Evolutionary conservation across 2,797 vertebrate species (phyloP).

Genomic region (Mastacembelus armatus): DNA sequence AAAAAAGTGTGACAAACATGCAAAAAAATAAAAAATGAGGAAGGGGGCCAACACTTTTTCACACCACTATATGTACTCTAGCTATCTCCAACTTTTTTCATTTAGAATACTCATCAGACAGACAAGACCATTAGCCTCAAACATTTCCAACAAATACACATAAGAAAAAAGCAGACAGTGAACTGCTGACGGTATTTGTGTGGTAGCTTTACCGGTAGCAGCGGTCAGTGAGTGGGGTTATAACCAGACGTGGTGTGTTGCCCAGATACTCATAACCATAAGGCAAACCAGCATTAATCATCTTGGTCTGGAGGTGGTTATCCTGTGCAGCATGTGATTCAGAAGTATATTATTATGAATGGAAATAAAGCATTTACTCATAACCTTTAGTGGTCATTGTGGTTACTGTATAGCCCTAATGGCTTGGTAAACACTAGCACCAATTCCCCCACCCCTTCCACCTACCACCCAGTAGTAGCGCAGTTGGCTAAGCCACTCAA

Average conservation of each 20-base stretch:
- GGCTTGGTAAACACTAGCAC: not conserved
- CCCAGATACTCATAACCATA: constrained; percentile 95
- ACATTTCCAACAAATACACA: not conserved
- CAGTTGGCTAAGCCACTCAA: constrained; percentile 93
- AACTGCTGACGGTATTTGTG: not conserved
- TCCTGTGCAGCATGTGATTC: constrained; percentile 74
- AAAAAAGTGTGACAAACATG: too few relatives aligned
- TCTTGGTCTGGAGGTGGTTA: constrained; percentile 90
- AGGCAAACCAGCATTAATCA: constrained; percentile 92
- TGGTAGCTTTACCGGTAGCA: constrained; percentile 89
- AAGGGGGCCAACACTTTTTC: too few relatives aligned
- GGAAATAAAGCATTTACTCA: not conserved
- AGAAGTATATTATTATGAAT: not conserved
- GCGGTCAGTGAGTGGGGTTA: constrained; percentile 93
- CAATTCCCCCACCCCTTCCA: not conserved
- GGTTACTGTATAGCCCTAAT: not conserved
- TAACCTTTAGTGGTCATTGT: not conserved
- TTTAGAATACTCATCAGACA: not conserved
- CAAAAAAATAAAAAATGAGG: not conserved
- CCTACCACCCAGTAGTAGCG: constrained; percentile 91
- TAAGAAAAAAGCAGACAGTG: not conserved
- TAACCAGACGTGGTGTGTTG: constrained; percentile 91
- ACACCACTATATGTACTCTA: too few relatives aligned
- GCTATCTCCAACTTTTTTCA: not conserved
- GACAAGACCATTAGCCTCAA: not conserved